A percentile compares a stretch with the other conserved stretches of the same genome.
phyloP scores from a whole-genome alignment of 2,888 invertebrate species.

The Anoplius nigerrimus region DNA sequence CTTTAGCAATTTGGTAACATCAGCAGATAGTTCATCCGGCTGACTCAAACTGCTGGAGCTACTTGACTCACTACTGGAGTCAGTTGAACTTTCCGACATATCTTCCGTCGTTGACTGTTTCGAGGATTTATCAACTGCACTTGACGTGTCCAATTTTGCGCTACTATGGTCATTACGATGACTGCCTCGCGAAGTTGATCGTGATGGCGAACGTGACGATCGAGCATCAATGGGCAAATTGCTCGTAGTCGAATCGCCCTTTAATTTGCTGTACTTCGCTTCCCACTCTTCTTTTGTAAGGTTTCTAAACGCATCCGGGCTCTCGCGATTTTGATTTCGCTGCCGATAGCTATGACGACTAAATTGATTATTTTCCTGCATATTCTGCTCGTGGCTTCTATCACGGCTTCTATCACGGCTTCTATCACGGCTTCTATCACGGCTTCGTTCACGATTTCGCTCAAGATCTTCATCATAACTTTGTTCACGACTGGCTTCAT shows the following conservation, averaged over 20 bases:
- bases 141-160: not conserved
- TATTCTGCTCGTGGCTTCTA: too few relatives aligned
- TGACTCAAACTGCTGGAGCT: constrained; percentile 26
- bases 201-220: not conserved
- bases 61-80: constrained; percentile 20
- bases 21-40: constrained; percentile 42
- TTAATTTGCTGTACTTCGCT: constrained; percentile 60
- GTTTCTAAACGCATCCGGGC: constrained; percentile 65
- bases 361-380: too few relatives aligned
- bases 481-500: too few relatives aligned
- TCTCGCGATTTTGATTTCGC: constrained; percentile 43
- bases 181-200: constrained; percentile 27
- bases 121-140: not conserved
- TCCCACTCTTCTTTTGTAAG: constrained; percentile 73
- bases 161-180: not conserved
- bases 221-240: constrained; percentile 5
- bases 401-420: too few relatives aligned
- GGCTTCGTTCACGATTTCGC: too few relatives aligned
- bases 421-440: too few relatives aligned
- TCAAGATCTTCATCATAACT: too few relatives aligned
- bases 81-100: constrained; percentile 4
- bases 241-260: constrained; percentile 4
- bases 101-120: constrained; percentile 5
- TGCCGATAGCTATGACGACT: too few relatives aligned
- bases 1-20: constrained; percentile 66